A percentile compares a stretch with the other conserved stretches of the same genome.
phyloP scores from a whole-genome alignment of 2,797 vertebrate genomes.

The Squalus acanthias region DNA sequence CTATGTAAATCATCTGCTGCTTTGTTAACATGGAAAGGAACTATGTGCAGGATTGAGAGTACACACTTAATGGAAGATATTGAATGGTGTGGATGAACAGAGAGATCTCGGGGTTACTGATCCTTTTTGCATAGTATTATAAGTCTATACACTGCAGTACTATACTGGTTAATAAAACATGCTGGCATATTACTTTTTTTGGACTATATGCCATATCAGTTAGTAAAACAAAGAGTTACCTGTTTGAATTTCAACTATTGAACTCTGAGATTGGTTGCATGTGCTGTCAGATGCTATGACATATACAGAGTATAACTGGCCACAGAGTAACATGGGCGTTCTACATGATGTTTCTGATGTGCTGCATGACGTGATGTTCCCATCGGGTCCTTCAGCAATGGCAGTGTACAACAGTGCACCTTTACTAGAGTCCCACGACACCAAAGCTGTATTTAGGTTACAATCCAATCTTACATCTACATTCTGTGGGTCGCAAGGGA shows the following conservation, averaged over 20 bases:
- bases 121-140: not conserved
- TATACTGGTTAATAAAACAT: not conserved
- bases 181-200: not conserved
- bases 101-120: not conserved
- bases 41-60: not conserved
- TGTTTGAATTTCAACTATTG: not conserved
- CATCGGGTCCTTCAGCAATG: not conserved
- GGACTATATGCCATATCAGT: not conserved
- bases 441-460: not conserved
- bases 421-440: not conserved
- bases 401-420: not conserved
- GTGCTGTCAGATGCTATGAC: not conserved
- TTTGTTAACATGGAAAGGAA: too few species aligned
- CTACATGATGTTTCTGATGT: constrained; percentile 25
- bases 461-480: not conserved
- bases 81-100: not conserved
- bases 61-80: not conserved
- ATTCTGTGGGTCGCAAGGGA: not conserved
- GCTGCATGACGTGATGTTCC: not conserved
- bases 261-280: not conserved
- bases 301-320: constrained; percentile 16
- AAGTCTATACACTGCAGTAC: not conserved
- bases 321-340: constrained; percentile 8
- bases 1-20: too few species aligned
- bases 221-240: not conserved